Evolutionary conservation across 2,888 invertebrate species (phyloP).

Genomic region (Caenorhabditis sp.): DNA sequence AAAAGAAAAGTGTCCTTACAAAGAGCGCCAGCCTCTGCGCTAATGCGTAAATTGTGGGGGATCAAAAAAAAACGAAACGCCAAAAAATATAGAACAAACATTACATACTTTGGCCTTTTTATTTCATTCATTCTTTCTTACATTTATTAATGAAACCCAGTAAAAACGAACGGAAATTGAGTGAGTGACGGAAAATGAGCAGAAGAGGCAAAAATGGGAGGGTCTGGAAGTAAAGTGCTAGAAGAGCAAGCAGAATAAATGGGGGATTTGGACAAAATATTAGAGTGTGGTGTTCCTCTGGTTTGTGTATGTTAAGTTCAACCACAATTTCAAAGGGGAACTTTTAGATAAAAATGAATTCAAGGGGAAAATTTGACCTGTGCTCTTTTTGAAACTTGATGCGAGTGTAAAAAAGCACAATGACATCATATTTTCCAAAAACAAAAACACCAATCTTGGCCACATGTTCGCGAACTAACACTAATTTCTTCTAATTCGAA

Average conservation of each 20-base stretch:
- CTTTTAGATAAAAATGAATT: no score
- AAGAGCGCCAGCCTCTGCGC: not conserved
- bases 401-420: no score
- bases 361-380: no score
- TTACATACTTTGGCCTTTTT: not conserved
- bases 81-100: not conserved
- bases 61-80: not conserved
- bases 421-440: no score
- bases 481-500: no score
- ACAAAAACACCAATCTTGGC: no score
- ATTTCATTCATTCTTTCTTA: not conserved
- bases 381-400: no score
- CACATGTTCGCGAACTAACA: no score
- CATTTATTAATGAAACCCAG: not conserved
- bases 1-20: not conserved
- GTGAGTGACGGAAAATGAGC: not conserved
- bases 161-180: not conserved
- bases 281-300: no score
- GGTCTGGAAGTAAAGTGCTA: not conserved
- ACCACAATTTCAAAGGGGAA: no score
- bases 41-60: not conserved
- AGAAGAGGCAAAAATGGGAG: not conserved
- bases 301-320: no score
- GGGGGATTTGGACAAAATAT: no score
- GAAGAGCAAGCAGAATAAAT: not conserved